Evolutionary conservation across 1,140 invertebrate genomes (phyloP), one percentile per base, ranked within the genome.

Genomic region (Pantala flavescens): DNA sequence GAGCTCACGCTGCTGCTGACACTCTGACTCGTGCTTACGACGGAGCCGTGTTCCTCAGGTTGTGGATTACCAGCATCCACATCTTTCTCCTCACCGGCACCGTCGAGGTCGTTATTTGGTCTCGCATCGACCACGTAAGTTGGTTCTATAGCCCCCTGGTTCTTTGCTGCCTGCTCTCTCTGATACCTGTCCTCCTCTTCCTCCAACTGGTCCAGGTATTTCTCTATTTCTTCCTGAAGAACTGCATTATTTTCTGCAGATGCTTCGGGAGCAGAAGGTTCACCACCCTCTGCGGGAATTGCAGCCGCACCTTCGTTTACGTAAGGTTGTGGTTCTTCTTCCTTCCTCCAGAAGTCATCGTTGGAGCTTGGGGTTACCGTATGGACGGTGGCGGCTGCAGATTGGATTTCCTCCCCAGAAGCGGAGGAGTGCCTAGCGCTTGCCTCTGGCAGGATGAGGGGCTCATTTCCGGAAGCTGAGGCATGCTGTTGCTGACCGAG

Each of bases 1-100:
- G 49, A 63, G n/a, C 49, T 63, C n/a, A 63, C 49, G n/a, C 49
- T 63, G n/a, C 49, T 63, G 49, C 49, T 63, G 12, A 63, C 49
- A 14, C 49, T 63, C 49, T 63, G 49, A 63, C 49, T 63, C 49
- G 49, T 63, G 49, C 49, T 63, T 16, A 63, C 49, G 12, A 63
- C 49, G 14, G 49, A 7, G 49, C 49, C 49, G n/a, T 21, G 16
- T 3, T 63, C 49, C 49, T 63, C 49, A 16, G 12, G 3, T 9
- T 36, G 28, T 36, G 28, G 28, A 36, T 36, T 36, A 2, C 28
- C 28, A 36, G 28, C 28, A 21, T 63, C 49, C 14, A 16, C n/a
- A 63, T 63, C 49, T 21, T 63, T 63, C 49, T 16, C 49, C 49
- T 63, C 49, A 16, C 49, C 49, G 5, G 49, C 49, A 14, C 49